Conservation (phyloP, 2,888 invertebrate genomes). For the Synergus japonicus region DNA sequence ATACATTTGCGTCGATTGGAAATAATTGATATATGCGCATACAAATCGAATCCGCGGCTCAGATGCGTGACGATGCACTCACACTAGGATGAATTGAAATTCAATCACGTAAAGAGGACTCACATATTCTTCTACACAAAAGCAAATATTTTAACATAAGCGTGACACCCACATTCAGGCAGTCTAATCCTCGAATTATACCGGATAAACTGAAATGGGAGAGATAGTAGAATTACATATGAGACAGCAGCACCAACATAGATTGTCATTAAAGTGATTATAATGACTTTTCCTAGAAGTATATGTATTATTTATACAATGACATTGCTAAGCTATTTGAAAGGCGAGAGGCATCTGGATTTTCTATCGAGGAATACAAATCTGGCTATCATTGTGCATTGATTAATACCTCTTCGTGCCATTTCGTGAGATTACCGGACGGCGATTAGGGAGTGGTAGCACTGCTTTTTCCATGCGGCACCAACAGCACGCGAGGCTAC, state of each 20-base stretch:
- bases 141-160: slow-evolving; percentile 2
- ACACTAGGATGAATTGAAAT: slow-evolving; percentile 15
- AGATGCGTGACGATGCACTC: slow-evolving; percentile 8
- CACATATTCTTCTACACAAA: slow-evolving; percentile 2
- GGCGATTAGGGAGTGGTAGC: slow-evolving; percentile 34
- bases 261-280: background rate
- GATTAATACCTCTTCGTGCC: slow-evolving; percentile 28
- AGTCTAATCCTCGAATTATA: slow-evolving; percentile 5
- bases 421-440: slow-evolving; percentile 36
- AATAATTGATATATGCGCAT: slow-evolving; percentile 27
- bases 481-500: slow-evolving; percentile 26
- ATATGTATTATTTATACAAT: slow-evolving; percentile 7
- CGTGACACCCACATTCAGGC: slow-evolving; percentile 26
- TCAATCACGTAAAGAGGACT: slow-evolving; percentile 31
- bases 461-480: slow-evolving; percentile 3
- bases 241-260: background rate
- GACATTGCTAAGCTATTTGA: slow-evolving; percentile 2
- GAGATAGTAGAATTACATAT: background rate
- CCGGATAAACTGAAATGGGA: slow-evolving; percentile 13
- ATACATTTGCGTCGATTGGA: background rate
- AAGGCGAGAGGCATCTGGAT: slow-evolving; percentile 10
- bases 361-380: slow-evolving; percentile 29
- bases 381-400: slow-evolving; percentile 31
- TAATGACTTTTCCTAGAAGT: background rate
- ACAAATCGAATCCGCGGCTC: slow-evolving; percentile 21